phyloP scores from a whole-genome alignment of 2,113 vertebrate genomes.

The Poecile atricapillus region DNA sequence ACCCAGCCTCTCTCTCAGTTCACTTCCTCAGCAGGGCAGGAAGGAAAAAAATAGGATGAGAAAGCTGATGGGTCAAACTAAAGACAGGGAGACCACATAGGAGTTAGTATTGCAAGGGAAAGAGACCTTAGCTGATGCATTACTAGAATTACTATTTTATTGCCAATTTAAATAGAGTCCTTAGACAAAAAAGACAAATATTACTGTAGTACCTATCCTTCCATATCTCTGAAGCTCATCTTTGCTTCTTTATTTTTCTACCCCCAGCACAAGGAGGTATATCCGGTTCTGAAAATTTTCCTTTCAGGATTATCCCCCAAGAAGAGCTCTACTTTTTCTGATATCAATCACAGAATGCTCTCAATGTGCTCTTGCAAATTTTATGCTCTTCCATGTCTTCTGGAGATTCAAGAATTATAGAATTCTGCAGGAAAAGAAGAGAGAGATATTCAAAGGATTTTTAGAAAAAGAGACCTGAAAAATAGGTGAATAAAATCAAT shows the following conservation, averaged over 20 bases:
- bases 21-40: too few relatives aligned
- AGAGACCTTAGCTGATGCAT: background rate
- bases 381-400: background rate
- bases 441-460: background rate
- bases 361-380: background rate
- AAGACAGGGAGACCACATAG: too few relatives aligned
- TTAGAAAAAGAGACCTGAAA: background rate
- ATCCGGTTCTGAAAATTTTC: background rate
- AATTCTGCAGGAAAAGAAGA: background rate
- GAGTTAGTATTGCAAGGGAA: background rate
- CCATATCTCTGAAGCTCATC: background rate
- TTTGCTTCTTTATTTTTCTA: background rate
- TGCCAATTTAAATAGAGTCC: background rate
- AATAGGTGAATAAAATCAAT: background rate
- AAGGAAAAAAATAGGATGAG: too few relatives aligned
- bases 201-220: background rate
- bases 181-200: background rate
- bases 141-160: background rate
- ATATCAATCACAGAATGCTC: background rate
- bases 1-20: too few relatives aligned
- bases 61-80: too few relatives aligned
- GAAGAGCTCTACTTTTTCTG: background rate
- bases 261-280: fast-evolving
- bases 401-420: background rate
- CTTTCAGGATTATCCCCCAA: background rate